Evolutionary conservation across 2,888 invertebrate species (phyloP).

Genomic region (Horisme vitalbata): DNA sequence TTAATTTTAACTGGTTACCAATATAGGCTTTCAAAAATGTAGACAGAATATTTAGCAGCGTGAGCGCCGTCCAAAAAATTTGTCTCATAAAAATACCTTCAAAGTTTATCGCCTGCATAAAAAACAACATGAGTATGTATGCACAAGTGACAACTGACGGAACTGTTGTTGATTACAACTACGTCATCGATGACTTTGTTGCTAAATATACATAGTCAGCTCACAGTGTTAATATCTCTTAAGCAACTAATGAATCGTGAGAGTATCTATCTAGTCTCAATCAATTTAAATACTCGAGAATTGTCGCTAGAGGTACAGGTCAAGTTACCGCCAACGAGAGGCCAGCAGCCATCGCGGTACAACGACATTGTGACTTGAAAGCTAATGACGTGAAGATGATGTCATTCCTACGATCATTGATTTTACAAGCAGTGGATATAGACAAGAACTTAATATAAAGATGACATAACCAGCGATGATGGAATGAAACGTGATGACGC

Average conservation of each 20-base stretch:
- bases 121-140: conserved; percentile 19
- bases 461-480: conserved; percentile 20
- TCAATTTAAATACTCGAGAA: too few relatives aligned
- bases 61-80: too few relatives aligned
- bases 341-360: neutral
- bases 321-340: conserved; percentile 18
- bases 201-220: conserved; percentile 9
- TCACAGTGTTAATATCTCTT: too few relatives aligned
- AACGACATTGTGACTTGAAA: conserved; percentile 40
- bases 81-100: too few relatives aligned
- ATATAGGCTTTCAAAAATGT: too few relatives aligned
- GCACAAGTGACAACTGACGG: conserved; percentile 24
- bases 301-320: neutral
- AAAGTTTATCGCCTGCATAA: too few relatives aligned
- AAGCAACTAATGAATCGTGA: conserved; percentile 11
- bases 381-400: conserved; percentile 46
- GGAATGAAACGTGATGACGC: conserved; percentile 4
- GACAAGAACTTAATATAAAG: conserved; percentile 22
- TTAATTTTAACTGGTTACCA: too few relatives aligned
- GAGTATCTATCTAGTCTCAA: neutral
- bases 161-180: conserved; percentile 4
- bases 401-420: conserved; percentile 36
- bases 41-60: too few relatives aligned
- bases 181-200: conserved; percentile 43
- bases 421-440: conserved; percentile 18